These are phyloP conservation scores for Dolichomitus sp. DNA, from an alignment of 2,888 invertebrate genomes.

Conservation along the genomic window DNA sequence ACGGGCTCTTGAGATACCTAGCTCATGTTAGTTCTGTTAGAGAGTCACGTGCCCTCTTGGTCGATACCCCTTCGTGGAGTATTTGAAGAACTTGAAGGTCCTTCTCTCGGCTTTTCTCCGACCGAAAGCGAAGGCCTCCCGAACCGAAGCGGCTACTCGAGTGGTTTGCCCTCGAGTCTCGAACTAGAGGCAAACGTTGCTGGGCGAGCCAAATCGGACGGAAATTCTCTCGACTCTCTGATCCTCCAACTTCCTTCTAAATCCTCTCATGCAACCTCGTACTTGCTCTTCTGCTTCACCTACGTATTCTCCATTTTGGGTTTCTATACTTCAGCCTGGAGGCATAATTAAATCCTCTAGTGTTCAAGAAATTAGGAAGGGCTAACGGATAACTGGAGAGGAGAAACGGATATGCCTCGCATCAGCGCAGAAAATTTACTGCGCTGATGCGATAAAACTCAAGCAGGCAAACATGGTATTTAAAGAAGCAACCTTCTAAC, in stretches of 20 bases:
- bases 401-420: too few species aligned
- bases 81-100: conserved; percentile 42
- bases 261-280: conserved; percentile 45
- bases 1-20: conserved; percentile 68
- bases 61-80: conserved; percentile 8
- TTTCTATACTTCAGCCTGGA: neutral
- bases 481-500: neutral
- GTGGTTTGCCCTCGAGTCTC: conserved; percentile 60
- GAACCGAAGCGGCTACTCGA: conserved; percentile 60
- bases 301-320: conserved; percentile 2
- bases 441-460: neutral
- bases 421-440: neutral
- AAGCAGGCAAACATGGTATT: neutral
- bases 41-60: conserved; percentile 43
- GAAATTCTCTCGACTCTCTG: conserved; percentile 67
- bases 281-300: conserved; percentile 37
- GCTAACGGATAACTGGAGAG: neutral
- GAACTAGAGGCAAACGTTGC: conserved; percentile 67
- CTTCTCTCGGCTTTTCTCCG: conserved; percentile 44
- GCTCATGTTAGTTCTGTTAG: conserved; percentile 58
- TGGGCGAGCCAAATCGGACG: conserved; percentile 71
- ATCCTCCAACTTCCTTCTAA: conserved; percentile 48
- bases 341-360: conserved; percentile 28
- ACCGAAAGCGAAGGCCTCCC: conserved; percentile 47
- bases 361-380: conserved; percentile 1